These are phyloP conservation scores for Toxostoma redivivum DNA, from an alignment of 2,113 vertebrate genomes.

Conservation along the genomic window DNA sequence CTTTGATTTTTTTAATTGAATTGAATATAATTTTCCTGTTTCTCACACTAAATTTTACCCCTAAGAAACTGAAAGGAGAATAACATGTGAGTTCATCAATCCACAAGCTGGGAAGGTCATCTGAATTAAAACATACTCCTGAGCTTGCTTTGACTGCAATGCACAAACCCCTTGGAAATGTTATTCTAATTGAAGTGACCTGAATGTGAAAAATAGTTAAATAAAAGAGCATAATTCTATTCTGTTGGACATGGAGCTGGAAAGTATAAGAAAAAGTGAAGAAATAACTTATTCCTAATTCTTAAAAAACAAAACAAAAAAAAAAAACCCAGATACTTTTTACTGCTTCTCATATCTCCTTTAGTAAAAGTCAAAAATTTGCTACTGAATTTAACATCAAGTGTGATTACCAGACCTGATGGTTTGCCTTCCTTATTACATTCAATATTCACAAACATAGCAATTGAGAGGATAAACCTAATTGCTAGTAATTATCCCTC, in stretches of 20 bases:
- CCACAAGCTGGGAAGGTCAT: background rate
- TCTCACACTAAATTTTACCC: background rate
- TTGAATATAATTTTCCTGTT: background rate
- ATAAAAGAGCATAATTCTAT: background rate
- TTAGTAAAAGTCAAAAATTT: background rate
- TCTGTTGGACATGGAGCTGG: background rate
- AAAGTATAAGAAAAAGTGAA: background rate
- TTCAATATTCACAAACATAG: background rate
- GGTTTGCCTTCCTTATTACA: background rate
- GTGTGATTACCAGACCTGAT: background rate
- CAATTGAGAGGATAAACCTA: background rate
- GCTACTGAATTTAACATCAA: background rate
- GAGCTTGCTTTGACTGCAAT: background rate
- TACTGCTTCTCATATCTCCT: background rate
- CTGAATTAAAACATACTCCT: background rate
- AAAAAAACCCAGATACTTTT: background rate
- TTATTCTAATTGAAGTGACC: background rate
- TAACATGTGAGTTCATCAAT: background rate
- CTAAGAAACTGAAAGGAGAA: background rate
- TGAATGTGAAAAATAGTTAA: background rate
- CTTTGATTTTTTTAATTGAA: background rate
- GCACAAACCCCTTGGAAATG: background rate
- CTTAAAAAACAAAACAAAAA: background rate
- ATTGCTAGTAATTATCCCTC: background rate
- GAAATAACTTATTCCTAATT: background rate